Evolutionary conservation across 2,113 vertebrate genomes (phyloP), one percentile per base, ranked within the genome.

Genomic region (Grammatotria lemairii): DNA sequence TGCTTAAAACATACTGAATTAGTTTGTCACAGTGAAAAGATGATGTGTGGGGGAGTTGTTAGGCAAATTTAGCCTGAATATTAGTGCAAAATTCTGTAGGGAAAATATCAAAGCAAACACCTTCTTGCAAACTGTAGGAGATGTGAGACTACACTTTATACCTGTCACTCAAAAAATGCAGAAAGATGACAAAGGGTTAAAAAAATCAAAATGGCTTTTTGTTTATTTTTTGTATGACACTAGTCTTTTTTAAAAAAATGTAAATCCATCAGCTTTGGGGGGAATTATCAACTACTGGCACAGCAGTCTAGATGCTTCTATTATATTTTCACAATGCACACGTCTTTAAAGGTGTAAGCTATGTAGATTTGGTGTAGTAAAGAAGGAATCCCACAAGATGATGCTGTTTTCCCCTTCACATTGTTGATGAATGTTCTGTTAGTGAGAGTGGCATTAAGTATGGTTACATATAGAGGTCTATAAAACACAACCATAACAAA

Each of bases 311-410:
- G 21, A 26, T 33, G 16, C 38, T 31, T 60, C 80, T 35, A 13
- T 57, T 58, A 82, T 19, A 82, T 31, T 12, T 47, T 11, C 13
- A 16, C 57, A 65, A n/a, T 17, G 3, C 13, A 82, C 23, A 45
- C 19, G 3, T 57, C 35, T 9, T 21, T 16, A 14, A 63, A 65
- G 12, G 42, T 23, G 49, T 38, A 14, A 35, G 10, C 14, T 31
- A 9, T 28, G 54, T n/a, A 51, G 47, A 40, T 54, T 47, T 31
- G 8, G 3, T 90, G 83, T 63, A 84, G 78, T 90, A 80, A 58
- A 53, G 2, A 82, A 40, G 12, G 31, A 60, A 4, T 83, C 42
- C 89, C 88, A 92, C 87, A 86, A 90, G 88, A 87, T 86, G 89
- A 21, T 86, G 88, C 88, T 93, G 83, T 91, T 90, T 83, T 54